These are phyloP conservation scores for Camponotus fellah DNA, from an alignment of 2,888 invertebrate genomes.

Conservation along the genomic window DNA sequence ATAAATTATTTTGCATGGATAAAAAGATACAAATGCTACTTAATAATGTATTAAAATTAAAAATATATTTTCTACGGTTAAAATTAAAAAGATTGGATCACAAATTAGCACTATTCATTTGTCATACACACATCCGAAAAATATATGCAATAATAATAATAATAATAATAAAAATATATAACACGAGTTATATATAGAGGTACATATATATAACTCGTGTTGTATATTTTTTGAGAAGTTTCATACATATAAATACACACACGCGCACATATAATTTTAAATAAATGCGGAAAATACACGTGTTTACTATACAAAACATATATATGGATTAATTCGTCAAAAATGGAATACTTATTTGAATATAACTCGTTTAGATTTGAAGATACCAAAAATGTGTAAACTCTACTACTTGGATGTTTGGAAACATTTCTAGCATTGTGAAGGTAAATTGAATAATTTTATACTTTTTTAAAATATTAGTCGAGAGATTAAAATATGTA, in stretches of 20 bases:
- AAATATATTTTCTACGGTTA: background rate
- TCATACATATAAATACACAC: constrained; percentile 1
- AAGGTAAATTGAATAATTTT: background rate
- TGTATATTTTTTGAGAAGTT: constrained; percentile 34
- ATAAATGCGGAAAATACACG: constrained; percentile 41
- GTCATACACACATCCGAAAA: background rate
- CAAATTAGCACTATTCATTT: background rate
- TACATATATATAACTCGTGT: constrained; percentile 3
- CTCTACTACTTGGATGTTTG: background rate
- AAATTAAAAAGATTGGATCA: background rate
- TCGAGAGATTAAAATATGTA: background rate
- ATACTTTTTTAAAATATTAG: background rate
- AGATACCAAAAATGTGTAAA: background rate
- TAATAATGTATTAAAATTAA: constrained; percentile 6
- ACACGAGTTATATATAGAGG: too few relatives aligned
- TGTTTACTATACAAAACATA: constrained; percentile 9
- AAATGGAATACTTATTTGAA: background rate
- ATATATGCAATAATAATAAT: background rate
- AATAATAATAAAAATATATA: too few relatives aligned
- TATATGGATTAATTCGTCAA: constrained; percentile 12
- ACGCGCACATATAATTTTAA: constrained; percentile 14
- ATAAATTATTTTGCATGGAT: background rate
- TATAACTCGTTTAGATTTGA: background rate
- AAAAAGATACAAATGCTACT: background rate
- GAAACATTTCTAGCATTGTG: background rate